Evolutionary conservation across 2,113 vertebrate species (phyloP).

Genomic region (Nesoenas mayeri): DNA sequence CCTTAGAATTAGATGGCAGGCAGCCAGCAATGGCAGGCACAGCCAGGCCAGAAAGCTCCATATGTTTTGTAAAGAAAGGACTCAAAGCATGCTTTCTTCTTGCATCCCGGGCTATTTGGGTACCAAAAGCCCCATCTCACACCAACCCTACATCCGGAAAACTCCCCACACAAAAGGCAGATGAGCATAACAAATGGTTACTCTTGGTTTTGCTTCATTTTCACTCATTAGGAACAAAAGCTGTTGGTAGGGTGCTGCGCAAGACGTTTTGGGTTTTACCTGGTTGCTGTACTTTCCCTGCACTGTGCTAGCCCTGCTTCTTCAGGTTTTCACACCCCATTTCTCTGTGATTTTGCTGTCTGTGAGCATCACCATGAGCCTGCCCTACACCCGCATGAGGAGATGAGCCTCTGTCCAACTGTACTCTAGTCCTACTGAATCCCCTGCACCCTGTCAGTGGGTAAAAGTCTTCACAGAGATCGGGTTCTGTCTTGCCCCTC

Average conservation of each 20-base stretch:
- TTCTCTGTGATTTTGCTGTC: not conserved
- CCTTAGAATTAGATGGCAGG: not conserved
- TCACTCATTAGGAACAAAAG: not conserved
- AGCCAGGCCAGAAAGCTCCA: not conserved
- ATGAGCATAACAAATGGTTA: not conserved
- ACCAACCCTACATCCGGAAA: not conserved
- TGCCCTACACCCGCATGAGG: not conserved
- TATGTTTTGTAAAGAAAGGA: not conserved
- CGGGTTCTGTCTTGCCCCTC: not conserved
- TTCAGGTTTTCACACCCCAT: not conserved
- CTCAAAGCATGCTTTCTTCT: not conserved
- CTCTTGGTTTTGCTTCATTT: not conserved
- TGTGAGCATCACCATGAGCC: not conserved
- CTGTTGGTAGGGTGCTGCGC: not conserved
- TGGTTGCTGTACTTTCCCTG: not conserved
- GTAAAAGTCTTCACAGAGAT: not conserved
- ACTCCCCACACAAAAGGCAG: not conserved
- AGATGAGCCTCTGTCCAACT: not conserved
- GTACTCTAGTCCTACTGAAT: not conserved
- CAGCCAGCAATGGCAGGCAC: not conserved
- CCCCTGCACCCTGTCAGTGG: not conserved
- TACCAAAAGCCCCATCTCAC: not conserved
- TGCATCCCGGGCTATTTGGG: not conserved
- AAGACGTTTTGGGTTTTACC: not conserved
- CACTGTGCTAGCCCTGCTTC: fast-evolving